Conservation (phyloP, 2,797 vertebrate genomes). For the Pseudochirops corinnae region DNA sequence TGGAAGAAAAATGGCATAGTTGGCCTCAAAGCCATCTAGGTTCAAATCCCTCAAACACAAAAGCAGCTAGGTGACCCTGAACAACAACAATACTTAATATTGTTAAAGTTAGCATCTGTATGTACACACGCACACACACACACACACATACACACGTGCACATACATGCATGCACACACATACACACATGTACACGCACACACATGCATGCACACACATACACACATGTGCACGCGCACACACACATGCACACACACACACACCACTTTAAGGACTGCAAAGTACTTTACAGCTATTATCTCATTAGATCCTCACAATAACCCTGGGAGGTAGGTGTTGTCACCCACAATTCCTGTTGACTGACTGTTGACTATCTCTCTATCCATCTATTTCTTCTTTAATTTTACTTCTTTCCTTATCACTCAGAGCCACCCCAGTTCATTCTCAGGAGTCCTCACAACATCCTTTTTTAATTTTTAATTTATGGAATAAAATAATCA, state of each 20-base stretch:
- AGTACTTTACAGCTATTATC: background rate
- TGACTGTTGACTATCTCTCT: background rate
- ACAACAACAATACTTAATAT: background rate
- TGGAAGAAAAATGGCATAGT: too few species aligned
- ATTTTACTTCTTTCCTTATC: background rate
- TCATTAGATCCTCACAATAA: background rate
- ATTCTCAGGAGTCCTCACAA: background rate
- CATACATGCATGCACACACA: too few species aligned
- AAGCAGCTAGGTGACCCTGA: conserved; percentile 1
- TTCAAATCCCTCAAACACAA: background rate
- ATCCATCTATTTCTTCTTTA: background rate
- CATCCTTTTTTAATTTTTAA: background rate
- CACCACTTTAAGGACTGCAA: background rate
- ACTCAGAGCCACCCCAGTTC: background rate
- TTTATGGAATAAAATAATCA: background rate
- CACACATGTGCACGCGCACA: too few species aligned
- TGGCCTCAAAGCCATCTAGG: too few species aligned
- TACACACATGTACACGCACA: too few species aligned
- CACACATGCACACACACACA: too few species aligned
- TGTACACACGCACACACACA: background rate
- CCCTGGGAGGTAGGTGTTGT: background rate
- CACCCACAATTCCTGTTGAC: background rate
- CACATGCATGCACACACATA: too few species aligned
- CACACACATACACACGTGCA: too few species aligned
- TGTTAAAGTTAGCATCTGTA: background rate